phyloP scores from a whole-genome alignment of 1,140 invertebrate genomes.

The Scaptodrosophila lebanonensis region DNA sequence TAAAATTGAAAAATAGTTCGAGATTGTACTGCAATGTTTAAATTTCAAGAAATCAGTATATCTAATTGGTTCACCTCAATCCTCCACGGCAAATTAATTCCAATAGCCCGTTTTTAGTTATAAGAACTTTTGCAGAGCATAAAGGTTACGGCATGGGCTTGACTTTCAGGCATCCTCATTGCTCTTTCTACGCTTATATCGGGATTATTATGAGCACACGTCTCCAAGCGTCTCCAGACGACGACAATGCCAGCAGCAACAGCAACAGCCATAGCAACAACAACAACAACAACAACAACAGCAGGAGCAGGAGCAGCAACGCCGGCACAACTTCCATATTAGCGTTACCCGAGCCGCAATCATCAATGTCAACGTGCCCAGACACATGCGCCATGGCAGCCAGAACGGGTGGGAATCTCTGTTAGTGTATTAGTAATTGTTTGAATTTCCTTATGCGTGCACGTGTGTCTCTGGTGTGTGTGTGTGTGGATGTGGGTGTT shows the following conservation, averaged over 20 bases:
- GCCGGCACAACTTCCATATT: no score
- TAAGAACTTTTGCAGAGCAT: no score
- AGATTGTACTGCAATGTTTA: no score
- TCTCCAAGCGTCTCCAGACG: conserved; percentile 64
- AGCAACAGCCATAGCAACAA: conserved; percentile 17
- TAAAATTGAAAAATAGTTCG: no score
- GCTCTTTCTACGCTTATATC: conserved; percentile 17
- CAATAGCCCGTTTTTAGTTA: no score
- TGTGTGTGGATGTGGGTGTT: conserved; percentile 26
- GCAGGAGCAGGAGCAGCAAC: no score
- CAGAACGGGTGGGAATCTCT: conserved; percentile 29
- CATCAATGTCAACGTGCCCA: conserved; percentile 55
- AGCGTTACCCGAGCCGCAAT: conserved; percentile 41
- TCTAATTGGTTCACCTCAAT: no score
- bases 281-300: conserved; percentile 21
- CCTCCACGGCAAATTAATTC: no score
- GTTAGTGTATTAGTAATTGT: conserved; percentile 60
- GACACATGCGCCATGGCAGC: background rate
- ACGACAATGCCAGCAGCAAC: conserved; percentile 21
- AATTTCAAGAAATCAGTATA: no score
- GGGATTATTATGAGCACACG: conserved; percentile 69
- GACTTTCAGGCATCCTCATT: no score
- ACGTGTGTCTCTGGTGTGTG: conserved; percentile 4
- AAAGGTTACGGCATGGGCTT: no score
- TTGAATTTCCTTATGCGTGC: conserved; percentile 29